phyloP scores from a whole-genome alignment of 2,888 invertebrate species.

The Melangyna quadrimaculata region DNA sequence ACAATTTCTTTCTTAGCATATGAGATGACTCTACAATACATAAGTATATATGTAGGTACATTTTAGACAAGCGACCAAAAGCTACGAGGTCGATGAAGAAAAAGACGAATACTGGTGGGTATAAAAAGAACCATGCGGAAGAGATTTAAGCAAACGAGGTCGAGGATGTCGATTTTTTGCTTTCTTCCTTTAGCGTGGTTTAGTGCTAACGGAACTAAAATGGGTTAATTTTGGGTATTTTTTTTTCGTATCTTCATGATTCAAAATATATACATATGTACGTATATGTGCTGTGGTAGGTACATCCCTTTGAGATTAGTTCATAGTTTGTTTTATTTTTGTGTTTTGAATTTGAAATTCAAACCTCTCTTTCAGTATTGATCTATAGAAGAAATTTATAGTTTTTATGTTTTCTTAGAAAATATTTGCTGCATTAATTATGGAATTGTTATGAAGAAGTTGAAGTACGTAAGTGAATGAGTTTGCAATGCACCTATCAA shows the following conservation, averaged over 20 bases:
- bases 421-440: neutral
- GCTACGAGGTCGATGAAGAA: neutral
- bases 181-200: constrained; percentile 24
- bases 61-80: constrained; percentile 27
- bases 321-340: neutral
- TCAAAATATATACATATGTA: neutral
- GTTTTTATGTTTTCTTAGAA: neutral
- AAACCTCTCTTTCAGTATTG: neutral
- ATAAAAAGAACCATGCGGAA: constrained; percentile 18
- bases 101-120: neutral
- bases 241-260: neutral
- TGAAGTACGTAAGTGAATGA: neutral
- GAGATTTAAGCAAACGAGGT: constrained; percentile 49
- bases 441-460: neutral
- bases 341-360: neutral
- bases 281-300: too few relatives aligned
- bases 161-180: constrained; percentile 48
- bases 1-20: constrained; percentile 7
- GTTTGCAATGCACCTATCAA: neutral
- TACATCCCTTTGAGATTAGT: neutral
- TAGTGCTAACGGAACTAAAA: constrained; percentile 27
- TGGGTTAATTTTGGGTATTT: constrained; percentile 18
- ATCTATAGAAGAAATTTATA: neutral
- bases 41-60: neutral
- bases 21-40: neutral